Percentiles rank a stretch among this genome's conserved stretches.
phyloP scores from a whole-genome alignment of 2,888 invertebrate species.

The Sepioteuthis lessoniana region DNA sequence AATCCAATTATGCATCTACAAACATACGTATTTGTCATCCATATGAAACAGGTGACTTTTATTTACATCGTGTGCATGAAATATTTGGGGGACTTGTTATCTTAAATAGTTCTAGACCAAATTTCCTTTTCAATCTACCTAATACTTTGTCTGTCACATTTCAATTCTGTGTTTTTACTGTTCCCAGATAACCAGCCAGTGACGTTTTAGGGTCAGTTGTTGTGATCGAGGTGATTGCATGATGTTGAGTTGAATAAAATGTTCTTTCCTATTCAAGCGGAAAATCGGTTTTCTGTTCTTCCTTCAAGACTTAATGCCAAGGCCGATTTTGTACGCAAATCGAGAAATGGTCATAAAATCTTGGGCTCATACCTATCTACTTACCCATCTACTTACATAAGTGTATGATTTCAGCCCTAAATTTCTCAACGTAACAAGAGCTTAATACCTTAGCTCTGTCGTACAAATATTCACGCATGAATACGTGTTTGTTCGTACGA shows the following conservation, averaged over 20 bases:
- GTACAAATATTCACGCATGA: neutral
- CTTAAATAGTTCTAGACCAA: too few species aligned
- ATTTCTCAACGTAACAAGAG: neutral
- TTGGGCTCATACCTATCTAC: neutral
- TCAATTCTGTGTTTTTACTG: neutral
- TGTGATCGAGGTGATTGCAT: neutral
- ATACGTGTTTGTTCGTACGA: neutral
- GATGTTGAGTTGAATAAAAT: neutral
- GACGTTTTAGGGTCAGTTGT: neutral
- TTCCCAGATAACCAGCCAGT: neutral
- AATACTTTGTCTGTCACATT: neutral
- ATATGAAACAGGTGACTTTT: too few species aligned
- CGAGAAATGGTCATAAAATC: neutral
- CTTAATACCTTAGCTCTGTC: neutral
- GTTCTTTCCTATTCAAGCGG: neutral
- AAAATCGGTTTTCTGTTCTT: neutral
- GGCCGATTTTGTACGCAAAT: neutral
- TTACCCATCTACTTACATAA: neutral
- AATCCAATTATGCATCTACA: too few species aligned
- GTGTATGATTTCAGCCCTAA: neutral
- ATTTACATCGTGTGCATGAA: too few species aligned
- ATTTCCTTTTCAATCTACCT: neutral
- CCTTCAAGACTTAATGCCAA: neutral
- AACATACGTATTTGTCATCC: too few species aligned
- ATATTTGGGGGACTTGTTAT: too few species aligned